Base-by-base conservation (phyloP, 1,140 invertebrate genomes). In the Spodoptera litura region DNA sequence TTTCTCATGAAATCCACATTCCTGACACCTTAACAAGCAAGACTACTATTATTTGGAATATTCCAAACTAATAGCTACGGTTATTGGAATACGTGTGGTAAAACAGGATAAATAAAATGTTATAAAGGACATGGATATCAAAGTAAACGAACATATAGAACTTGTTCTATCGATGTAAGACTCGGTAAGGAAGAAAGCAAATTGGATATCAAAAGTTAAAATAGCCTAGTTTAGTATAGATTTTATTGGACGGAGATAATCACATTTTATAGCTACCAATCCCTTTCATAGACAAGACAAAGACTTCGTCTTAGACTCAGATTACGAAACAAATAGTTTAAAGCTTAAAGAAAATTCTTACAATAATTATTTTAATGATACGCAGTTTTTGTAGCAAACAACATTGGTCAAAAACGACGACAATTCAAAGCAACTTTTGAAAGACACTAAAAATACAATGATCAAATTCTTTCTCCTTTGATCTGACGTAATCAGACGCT, bases 101-200 rank as follows among this genome's bases (percentile, higher is more conserved):
- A 35, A 27, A 64, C 4, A 52, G 3, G 20, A n/a, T n/a, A 55
- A n/a, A 55, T 68, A 52, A 68, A 64, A 64, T 68, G 20, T 31
- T 52, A 49, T 27, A 52, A 68, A 20, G 64, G 64, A 52, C 52
- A 68, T 64, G 11, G 49, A 27, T 53, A 52, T 68, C 64, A 52
- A 25, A n/a, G 20, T 53, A 68, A 31, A 68, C 27, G 25, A 68
- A 12, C 52, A 68, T 13, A 27, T 49, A 68, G 61, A 64, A 68
- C 64, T 53, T 52, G 64, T 68, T 68, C 4, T 3, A 53, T 68
- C 49, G 49, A 12, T 51, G 11, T 52, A 10, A 53, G 49, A 68
- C 49, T 53, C 51, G 25, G 64, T 68, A 68, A 68, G 64, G 64
- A 68, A 68, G 25, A 25, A 5, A 68, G 44, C 20, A 68, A 68